Percentiles rank a stretch among this genome's conserved stretches.
These are phyloP conservation scores for Papilio demoleus DNA, from an alignment of 2,888 invertebrate genomes.

Conservation along the genomic window DNA sequence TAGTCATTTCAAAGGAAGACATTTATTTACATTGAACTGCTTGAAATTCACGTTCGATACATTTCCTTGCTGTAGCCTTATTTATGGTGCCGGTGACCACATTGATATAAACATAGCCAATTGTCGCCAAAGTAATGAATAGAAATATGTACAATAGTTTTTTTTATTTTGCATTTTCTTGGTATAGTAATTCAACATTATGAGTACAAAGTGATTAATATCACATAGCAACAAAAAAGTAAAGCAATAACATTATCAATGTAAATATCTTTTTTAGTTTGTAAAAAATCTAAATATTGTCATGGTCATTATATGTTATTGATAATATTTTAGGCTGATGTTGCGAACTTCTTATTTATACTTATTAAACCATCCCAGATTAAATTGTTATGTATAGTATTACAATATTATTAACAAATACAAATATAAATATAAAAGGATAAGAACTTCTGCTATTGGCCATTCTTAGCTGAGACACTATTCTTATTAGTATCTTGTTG, in stretches of 20 bases:
- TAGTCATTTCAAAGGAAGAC: conserved; percentile 30
- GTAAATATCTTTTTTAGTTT: not conserved
- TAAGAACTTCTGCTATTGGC: too few species aligned
- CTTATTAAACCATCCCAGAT: not conserved
- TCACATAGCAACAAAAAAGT: conserved; percentile 39
- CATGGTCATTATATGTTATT: not conserved
- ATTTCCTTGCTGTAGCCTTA: conserved; percentile 18
- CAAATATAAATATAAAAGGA: too few species aligned
- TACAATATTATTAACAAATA: too few species aligned
- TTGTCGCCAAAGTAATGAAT: conserved; percentile 12
- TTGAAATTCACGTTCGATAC: conserved; percentile 29
- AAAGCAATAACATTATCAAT: not conserved
- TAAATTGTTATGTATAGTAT: too few species aligned
- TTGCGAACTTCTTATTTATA: too few species aligned
- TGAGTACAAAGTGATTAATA: conserved; percentile 39
- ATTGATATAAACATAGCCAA: conserved; percentile 32
- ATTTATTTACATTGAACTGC: conserved; percentile 43
- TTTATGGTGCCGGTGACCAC: conserved; percentile 26
- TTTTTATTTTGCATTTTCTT: too few species aligned
- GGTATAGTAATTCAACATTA: not conserved
- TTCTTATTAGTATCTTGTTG: too few species aligned
- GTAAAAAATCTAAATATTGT: not conserved
- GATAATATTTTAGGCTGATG: not conserved
- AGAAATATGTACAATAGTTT: not conserved
- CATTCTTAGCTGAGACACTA: too few species aligned